Conservation (phyloP, 2,888 invertebrate genomes). For the Sabellastarte sp. region DNA sequence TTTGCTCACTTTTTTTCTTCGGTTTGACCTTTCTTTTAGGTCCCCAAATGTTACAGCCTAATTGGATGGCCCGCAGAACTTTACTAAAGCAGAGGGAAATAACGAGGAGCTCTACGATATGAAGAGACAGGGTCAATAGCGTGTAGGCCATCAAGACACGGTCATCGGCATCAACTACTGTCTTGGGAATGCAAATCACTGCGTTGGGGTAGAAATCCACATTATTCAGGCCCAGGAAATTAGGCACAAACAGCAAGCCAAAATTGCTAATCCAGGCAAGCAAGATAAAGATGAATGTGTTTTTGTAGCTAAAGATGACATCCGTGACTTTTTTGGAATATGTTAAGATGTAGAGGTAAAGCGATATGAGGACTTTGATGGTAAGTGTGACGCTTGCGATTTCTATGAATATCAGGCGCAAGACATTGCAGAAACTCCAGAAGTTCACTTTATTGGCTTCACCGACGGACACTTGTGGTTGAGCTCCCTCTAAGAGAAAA, state of each 20-base stretch:
- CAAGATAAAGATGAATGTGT: neutral
- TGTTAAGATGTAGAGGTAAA: neutral
- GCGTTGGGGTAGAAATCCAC: conserved; percentile 25
- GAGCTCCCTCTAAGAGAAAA: conserved; percentile 14
- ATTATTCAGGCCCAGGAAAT: conserved; percentile 7
- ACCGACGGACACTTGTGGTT: neutral
- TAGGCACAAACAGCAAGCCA: conserved; percentile 19
- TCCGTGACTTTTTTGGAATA: neutral
- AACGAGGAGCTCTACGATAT: conserved; percentile 16
- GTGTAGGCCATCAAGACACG: conserved; percentile 10
- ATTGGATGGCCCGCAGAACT: conserved; percentile 22
- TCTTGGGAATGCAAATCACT: neutral
- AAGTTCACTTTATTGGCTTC: neutral
- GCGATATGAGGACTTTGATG: neutral
- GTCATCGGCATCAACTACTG: neutral
- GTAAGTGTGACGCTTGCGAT: neutral
- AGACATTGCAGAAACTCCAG: neutral
- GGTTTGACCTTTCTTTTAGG: conserved; percentile 9
- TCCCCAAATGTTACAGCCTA: conserved; percentile 5
- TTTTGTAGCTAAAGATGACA: neutral
- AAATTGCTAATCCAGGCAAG: conserved; percentile 19
- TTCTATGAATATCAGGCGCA: neutral
- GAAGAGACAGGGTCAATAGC: conserved; percentile 11
- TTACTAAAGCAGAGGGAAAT: conserved; percentile 16
- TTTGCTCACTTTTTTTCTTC: neutral